A percentile compares a stretch with the other conserved stretches of the same genome.
Conservation (phyloP, 2,888 invertebrate genomes). For the Pardosa pseudoannulata region DNA sequence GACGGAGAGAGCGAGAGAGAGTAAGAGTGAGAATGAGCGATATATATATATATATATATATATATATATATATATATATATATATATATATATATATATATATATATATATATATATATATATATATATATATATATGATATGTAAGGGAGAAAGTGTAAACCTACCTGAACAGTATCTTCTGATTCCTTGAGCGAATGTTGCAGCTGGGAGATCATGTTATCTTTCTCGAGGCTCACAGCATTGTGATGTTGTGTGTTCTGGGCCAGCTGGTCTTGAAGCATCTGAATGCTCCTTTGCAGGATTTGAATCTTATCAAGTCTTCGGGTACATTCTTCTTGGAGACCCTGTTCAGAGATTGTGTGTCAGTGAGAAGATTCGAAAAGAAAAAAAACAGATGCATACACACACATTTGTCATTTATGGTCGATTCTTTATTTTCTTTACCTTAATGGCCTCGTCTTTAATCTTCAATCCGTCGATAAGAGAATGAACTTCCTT, state of each 20-base stretch:
- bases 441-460: constrained; percentile 65
- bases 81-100: no score
- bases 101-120: no score
- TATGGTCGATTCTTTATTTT: no score
- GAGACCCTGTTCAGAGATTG: constrained; percentile 21
- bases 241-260: constrained; percentile 48
- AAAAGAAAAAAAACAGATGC: no score
- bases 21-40: no score
- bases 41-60: no score
- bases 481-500: constrained; percentile 65
- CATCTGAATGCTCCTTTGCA: constrained; percentile 54
- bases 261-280: constrained; percentile 60
- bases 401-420: no score
- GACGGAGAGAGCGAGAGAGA: no score
- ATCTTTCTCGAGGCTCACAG: constrained; percentile 43
- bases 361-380: not conserved
- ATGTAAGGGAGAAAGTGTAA: no score
- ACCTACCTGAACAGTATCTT: constrained; percentile 55
- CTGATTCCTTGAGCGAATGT: constrained; percentile 55
- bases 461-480: constrained; percentile 65
- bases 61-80: no score
- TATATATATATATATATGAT: no score
- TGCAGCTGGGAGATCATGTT: constrained; percentile 60
- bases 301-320: constrained; percentile 66
- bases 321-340: constrained; percentile 63